Conservation (phyloP, 2,888 invertebrate genomes). For the Autographa gamma region DNA sequence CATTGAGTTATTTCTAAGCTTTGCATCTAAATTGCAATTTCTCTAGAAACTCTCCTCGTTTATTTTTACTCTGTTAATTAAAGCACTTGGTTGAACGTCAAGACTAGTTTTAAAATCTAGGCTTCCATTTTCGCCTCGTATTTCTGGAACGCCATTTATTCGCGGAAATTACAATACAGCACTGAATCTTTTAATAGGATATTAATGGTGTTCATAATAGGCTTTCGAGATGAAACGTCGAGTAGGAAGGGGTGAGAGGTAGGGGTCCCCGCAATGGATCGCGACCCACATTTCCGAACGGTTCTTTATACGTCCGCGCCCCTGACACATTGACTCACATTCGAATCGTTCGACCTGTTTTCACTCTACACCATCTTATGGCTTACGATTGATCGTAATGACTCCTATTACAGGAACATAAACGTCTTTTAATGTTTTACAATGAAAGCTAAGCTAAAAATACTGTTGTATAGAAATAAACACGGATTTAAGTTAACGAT, state of each 20-base stretch:
- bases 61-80: background rate
- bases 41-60: slow-evolving; percentile 1
- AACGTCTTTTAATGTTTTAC: slow-evolving; percentile 1
- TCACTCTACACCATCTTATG: slow-evolving; percentile 49
- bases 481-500: background rate
- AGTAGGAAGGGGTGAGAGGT: slow-evolving; percentile 45
- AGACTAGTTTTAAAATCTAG: background rate
- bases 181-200: slow-evolving; percentile 35
- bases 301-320: slow-evolving; percentile 66
- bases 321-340: slow-evolving; percentile 79
- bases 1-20: slow-evolving; percentile 7
- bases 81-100: background rate
- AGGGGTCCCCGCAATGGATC: slow-evolving; percentile 47
- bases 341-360: slow-evolving; percentile 65
- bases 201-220: slow-evolving; percentile 36
- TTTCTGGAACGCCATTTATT: background rate
- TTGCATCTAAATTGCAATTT: slow-evolving; percentile 1
- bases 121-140: background rate
- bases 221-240: slow-evolving; percentile 40
- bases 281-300: slow-evolving; percentile 70
- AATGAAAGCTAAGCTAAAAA: background rate
- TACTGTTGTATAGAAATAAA: background rate
- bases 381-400: slow-evolving; percentile 57
- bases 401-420: slow-evolving; percentile 7
- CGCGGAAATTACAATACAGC: slow-evolving; percentile 8